Base-by-base conservation (phyloP, 2,888 invertebrate genomes). In the Proisotoma minuta region DNA sequence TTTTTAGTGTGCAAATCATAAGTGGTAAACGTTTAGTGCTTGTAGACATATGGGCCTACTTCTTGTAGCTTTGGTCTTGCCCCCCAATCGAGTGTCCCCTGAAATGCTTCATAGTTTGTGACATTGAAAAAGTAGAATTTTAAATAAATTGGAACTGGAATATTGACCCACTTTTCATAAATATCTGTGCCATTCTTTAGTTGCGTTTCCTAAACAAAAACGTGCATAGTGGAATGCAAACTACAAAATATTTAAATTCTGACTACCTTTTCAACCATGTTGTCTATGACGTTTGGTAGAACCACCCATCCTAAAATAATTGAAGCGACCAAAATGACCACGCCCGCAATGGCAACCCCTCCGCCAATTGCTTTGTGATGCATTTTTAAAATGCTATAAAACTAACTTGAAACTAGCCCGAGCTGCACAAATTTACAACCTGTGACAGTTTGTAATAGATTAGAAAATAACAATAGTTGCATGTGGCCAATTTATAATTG, bases 261-360 rank as follows among this genome's bases (percentile, higher is more conserved):
- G 10, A 5, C 22, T 12, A 43, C 43, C 43, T 43, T 49, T 20
- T 62, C 48, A 2, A 72, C 66, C 62, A 61, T 63, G 48, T 62
- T 60, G 2, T 72, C 59, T 24, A 72, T 68, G 2, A 66, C 47
- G 20, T 69, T 57, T 18, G 72, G 72, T 18, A 65, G 61, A 1
- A 69, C 54, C 1, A 70, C 63, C 72, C 72, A 72, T 15, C 72
- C 72, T 0, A 73, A 12, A 2, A 70, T 24, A 1, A 65, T 63
- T 1, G 60, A 63, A 10, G 64, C 10, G 1, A 71, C 34, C 1
- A 70, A 27, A 8, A 68, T 26, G 1, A 60, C 50, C 1, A 65
- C 18, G 1, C 71, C 73, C 2, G 50, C 53, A 2, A 49, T 52
- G 18, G 40, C 28, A 18, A 48, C 34, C 1, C 51, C 59, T 24